These are phyloP conservation scores for Lasioglossum leucozonium DNA, from an alignment of 2,888 invertebrate species.

Conservation along the genomic window DNA sequence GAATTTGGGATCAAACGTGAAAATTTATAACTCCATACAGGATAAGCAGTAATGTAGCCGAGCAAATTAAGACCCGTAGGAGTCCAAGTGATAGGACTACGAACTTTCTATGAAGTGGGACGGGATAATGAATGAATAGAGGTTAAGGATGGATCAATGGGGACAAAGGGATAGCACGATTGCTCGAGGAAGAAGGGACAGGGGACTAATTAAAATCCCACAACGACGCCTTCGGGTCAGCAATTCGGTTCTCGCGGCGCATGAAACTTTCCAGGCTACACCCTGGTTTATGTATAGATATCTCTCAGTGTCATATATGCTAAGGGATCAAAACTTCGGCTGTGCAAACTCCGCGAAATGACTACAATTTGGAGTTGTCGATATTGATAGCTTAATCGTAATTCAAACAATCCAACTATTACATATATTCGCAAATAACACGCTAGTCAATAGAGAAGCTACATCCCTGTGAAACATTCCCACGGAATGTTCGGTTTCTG, in stretches of 20 bases:
- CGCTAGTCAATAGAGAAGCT: neutral
- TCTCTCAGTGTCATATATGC: conserved; percentile 55
- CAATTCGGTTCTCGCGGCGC: conserved; percentile 73
- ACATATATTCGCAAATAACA: neutral
- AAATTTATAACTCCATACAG: conserved; percentile 3
- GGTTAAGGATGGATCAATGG: conserved; percentile 74
- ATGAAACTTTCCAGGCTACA: conserved; percentile 69
- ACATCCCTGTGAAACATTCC: neutral
- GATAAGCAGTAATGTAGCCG: conserved; percentile 31
- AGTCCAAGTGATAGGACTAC: conserved; percentile 56
- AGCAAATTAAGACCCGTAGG: conserved; percentile 62
- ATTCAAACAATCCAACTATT: conserved; percentile 50
- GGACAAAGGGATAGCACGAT: conserved; percentile 69
- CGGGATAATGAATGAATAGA: conserved; percentile 72
- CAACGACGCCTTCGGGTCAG: conserved; percentile 79
- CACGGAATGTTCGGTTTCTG: neutral
- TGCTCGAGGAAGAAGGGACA: conserved; percentile 73
- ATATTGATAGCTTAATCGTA: conserved; percentile 62
- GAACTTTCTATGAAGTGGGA: conserved; percentile 74
- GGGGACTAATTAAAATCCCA: conserved; percentile 81
- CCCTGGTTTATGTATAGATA: conserved; percentile 51
- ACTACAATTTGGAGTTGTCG: conserved; percentile 61
- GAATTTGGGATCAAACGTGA: conserved; percentile 3
- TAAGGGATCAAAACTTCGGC: conserved; percentile 64
- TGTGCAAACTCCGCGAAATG: conserved; percentile 59